A percentile compares a stretch with the other conserved stretches of the same genome.
Conservation (phyloP, 2,797 vertebrate species). For the Poeciliopsis presidionis region DNA sequence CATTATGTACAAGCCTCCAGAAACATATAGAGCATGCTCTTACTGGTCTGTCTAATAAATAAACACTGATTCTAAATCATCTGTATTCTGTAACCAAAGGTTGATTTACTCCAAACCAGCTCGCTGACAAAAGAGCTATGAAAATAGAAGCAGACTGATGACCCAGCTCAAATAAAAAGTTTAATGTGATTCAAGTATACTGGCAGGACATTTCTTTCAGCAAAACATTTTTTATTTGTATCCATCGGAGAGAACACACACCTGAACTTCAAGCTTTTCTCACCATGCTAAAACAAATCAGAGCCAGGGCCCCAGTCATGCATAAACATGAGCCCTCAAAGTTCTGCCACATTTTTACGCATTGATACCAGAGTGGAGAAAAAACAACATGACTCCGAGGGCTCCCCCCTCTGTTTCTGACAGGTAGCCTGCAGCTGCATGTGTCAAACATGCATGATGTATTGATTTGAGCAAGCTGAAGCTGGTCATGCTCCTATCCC, state of each 20-base stretch:
- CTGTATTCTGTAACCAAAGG: constrained; percentile 29
- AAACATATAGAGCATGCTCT: not conserved
- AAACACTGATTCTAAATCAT: constrained; percentile 26
- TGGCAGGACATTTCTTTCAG: constrained; percentile 63
- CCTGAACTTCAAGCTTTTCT: constrained; percentile 67
- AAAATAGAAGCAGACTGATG: constrained; percentile 75
- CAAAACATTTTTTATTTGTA: constrained; percentile 59
- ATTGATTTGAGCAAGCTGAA: constrained; percentile 33
- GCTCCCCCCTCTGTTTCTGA: constrained; percentile 53
- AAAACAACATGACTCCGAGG: constrained; percentile 61
- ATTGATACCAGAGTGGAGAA: constrained; percentile 58
- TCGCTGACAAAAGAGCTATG: constrained; percentile 69
- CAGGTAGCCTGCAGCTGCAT: constrained; percentile 63
- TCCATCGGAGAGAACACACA: constrained; percentile 54
- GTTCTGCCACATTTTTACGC: constrained; percentile 64
- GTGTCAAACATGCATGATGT: constrained; percentile 49
- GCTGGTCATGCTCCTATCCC: constrained; percentile 27
- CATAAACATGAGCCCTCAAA: constrained; percentile 73
- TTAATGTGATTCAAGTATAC: constrained; percentile 80
- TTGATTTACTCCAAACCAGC: constrained; percentile 50
- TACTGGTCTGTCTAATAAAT: not conserved
- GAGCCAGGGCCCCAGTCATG: constrained; percentile 64
- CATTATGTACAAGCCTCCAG: not conserved
- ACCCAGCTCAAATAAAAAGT: constrained; percentile 77
- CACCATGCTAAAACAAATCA: constrained; percentile 54